Conservation (phyloP, 2,797 vertebrate species). For the Tauraco hartlaubi region DNA sequence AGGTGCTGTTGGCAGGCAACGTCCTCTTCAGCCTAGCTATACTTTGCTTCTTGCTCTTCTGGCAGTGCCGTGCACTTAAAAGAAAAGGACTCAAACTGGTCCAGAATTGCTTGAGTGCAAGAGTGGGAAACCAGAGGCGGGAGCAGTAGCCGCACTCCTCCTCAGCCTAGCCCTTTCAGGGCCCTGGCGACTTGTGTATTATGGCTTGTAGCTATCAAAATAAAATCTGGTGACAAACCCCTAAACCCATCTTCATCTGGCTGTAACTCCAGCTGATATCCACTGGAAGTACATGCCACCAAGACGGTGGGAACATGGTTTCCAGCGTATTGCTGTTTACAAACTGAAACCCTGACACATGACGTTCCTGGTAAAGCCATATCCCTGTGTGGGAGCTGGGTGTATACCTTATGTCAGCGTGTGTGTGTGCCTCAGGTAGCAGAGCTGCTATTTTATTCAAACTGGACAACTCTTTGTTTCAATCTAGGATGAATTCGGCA, state of each 20-base stretch:
- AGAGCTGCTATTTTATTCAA: neutral
- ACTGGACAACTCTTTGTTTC: neutral
- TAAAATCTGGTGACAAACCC: neutral
- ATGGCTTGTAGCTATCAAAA: neutral
- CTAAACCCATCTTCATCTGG: neutral
- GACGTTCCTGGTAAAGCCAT: neutral
- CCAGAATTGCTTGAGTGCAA: neutral
- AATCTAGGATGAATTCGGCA: neutral
- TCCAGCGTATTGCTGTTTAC: fast-evolving
- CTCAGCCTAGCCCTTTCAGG: neutral
- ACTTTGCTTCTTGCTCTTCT: neutral
- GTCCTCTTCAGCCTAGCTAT: neutral
- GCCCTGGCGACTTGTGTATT: neutral
- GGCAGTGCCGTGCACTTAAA: neutral
- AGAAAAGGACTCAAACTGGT: neutral
- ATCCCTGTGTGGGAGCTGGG: neutral
- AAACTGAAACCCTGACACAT: fast-evolving
- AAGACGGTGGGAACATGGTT: neutral
- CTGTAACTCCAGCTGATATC: neutral
- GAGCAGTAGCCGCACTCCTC: neutral
- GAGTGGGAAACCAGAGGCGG: neutral
- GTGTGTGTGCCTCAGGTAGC: neutral
- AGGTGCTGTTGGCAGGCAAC: neutral
- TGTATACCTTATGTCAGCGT: neutral
- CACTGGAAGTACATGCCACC: neutral